Base-by-base conservation (phyloP, 2,888 invertebrate species). In the Trachelus tabidus region DNA sequence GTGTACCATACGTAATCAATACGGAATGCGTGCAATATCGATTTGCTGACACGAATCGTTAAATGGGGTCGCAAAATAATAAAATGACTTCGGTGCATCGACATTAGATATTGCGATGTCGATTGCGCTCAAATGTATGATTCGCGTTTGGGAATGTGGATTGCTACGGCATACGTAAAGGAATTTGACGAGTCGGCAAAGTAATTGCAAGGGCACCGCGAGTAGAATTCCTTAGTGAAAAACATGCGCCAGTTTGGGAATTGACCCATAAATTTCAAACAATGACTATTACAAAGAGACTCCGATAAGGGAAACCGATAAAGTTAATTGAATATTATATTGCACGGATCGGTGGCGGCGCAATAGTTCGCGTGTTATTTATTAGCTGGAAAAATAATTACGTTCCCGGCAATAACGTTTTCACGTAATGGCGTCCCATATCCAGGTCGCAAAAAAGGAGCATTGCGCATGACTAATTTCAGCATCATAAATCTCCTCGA, bases 341-440 rank as follows among this genome's bases (percentile, higher is more conserved):
- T 77, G 56, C 69, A 74, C 33, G 73, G 73, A 76, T 79, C 69
- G 75, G 71, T 56, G 69, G 71, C 73, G 73, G 68, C 74, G 77
- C 73, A 77, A 76, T 75, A 78, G 77, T 77, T 81, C 77, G 71
- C 56, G 77, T 56, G 79, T 79, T 81, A 81, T 82, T 83, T 81
- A 82, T 82, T 79, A 81, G 73, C 75, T 77, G 81, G 75, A 76
- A 79, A 79, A 82, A 81, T 77, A 82, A 81, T 80, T 83, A 80
- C 81, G 80, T 82, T 81, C 78, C 79, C 77, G 75, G 35, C 74
- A 74, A 34, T 74, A 74, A 74, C 71, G 33, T 71, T 71, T 71
- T 31, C 71, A 9, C 56, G 56, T 23, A 56, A 56, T 56, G 15
- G 23, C 56, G 23, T 56, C 56, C 56, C 15, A 56, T 56, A 56